These are phyloP conservation scores for Lochmaea crataegi DNA, from an alignment of 2,888 invertebrate genomes.

Conservation along the genomic window DNA sequence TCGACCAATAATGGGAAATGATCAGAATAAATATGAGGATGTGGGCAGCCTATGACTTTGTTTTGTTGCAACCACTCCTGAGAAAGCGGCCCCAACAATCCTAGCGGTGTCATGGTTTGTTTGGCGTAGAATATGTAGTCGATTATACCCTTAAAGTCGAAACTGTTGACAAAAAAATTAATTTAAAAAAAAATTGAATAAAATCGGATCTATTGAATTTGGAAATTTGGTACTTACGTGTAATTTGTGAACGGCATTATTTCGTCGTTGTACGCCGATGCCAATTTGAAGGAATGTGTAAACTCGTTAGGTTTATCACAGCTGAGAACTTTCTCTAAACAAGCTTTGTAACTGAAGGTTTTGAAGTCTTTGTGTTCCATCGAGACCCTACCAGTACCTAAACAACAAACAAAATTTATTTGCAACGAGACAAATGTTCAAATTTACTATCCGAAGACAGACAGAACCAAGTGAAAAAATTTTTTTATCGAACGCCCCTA, in stretches of 20 bases:
- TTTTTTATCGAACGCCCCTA: too few relatives aligned
- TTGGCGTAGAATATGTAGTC: conserved; percentile 99
- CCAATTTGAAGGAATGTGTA: conserved; percentile 95
- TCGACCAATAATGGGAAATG: conserved; percentile 93
- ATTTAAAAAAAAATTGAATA: conserved; percentile 31
- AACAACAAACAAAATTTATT: not conserved
- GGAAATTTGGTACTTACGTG: conserved; percentile 76
- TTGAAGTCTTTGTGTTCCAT: conserved; percentile 97
- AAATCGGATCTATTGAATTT: not conserved
- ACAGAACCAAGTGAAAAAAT: too few relatives aligned
- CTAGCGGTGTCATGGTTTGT: conserved; percentile 94
- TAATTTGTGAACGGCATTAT: conserved; percentile 99
- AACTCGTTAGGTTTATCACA: conserved; percentile 89
- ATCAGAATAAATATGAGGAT: conserved; percentile 97
- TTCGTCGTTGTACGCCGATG: conserved; percentile 94
- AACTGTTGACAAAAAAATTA: conserved; percentile 80
- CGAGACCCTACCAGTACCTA: conserved; percentile 89
- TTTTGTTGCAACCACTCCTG: conserved; percentile 94
- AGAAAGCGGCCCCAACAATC: conserved; percentile 93
- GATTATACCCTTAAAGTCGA: conserved; percentile 99
- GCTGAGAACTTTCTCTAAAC: conserved; percentile 89
- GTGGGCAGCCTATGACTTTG: conserved; percentile 97
- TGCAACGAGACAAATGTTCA: too few relatives aligned
- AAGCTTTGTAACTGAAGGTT: conserved; percentile 91
- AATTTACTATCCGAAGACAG: too few relatives aligned